Evolutionary conservation across 1,140 invertebrate species (phyloP), one percentile per base, ranked within the genome.

Genomic region (Spodoptera frugiperda): DNA sequence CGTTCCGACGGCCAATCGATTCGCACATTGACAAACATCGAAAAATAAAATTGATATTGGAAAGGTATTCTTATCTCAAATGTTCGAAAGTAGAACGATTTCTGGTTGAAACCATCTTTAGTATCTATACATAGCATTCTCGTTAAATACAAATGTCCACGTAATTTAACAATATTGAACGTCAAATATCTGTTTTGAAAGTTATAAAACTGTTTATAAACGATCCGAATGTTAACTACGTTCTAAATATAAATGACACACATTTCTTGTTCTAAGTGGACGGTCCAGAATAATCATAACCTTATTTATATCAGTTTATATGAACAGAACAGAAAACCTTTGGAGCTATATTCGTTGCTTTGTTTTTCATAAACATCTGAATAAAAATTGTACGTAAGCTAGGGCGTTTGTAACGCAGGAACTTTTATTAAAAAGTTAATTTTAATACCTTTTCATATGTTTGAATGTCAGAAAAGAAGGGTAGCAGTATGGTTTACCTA

Each of bases 21-120:
- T 80, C 78, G 74, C 75, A 82, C 74, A 82, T 78, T 80, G 76
- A 76, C 67, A 78, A 80, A 78, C 70, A 76, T 70, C 54, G 72
- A 76, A 78, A 74, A 77, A 74, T 77, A 70, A 77, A 77, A 68
- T 67, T 51, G 53, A 63, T 63, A 75, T 75, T 75, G 72, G 72
- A 75, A 48, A 73, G 55, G 54, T 30, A 71, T 54, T 71, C 51
- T 46, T 71, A 55, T 46, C 25, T 12, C 14, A 33, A 55, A 55
- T 57, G 44, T 19, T 71, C 30, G n/a, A 44, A 54, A 71, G 9
- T 49, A 11, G 44, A 61, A 25, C 14, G 15, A 15, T 67, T 67
- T 67, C 8, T 49, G n/a, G 44, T 12, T 19, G 11, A 63, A 63
- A 63, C 59, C 15, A 6, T 61, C 57, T n/a, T 17, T 61, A 15